phyloP scores from a whole-genome alignment of 2,113 vertebrate genomes.

The Fulica atra region DNA sequence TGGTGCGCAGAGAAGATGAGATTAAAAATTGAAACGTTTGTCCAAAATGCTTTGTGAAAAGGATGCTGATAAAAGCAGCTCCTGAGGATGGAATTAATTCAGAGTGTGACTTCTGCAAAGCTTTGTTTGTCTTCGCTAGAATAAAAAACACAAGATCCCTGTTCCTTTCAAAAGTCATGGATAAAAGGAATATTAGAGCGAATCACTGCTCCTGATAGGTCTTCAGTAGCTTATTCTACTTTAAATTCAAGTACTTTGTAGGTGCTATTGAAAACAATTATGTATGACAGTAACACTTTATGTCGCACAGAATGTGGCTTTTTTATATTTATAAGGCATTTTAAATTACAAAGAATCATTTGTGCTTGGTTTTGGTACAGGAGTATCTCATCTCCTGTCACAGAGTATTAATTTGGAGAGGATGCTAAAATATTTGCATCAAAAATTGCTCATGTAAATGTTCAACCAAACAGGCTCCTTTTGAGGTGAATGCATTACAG shows the following conservation, averaged over 20 bases:
- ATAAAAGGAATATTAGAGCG: background rate
- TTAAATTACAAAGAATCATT: background rate
- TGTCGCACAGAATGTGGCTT: background rate
- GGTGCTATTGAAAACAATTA: slow-evolving; percentile 29
- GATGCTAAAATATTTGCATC: slow-evolving; percentile 1
- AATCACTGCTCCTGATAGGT: background rate
- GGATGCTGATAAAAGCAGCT: slow-evolving; percentile 37
- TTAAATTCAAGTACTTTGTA: slow-evolving; percentile 9
- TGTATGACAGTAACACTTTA: slow-evolving; percentile 13
- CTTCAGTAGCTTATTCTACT: background rate
- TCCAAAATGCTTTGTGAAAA: slow-evolving; percentile 9
- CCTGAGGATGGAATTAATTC: slow-evolving; percentile 48
- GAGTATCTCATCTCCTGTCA: background rate
- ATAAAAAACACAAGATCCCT: background rate
- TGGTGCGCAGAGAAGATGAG: background rate
- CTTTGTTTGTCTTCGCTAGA: background rate
- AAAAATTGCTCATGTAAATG: background rate
- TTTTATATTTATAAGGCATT: background rate
- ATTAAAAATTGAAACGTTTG: slow-evolving; percentile 66
- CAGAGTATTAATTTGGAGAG: background rate
- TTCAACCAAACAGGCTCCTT: background rate
- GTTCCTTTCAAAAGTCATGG: background rate
- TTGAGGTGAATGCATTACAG: background rate
- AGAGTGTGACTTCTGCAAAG: background rate
- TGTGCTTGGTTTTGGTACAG: background rate